phyloP scores from a whole-genome alignment of 2,888 invertebrate species.

The Alviniconcha strummeri region DNA sequence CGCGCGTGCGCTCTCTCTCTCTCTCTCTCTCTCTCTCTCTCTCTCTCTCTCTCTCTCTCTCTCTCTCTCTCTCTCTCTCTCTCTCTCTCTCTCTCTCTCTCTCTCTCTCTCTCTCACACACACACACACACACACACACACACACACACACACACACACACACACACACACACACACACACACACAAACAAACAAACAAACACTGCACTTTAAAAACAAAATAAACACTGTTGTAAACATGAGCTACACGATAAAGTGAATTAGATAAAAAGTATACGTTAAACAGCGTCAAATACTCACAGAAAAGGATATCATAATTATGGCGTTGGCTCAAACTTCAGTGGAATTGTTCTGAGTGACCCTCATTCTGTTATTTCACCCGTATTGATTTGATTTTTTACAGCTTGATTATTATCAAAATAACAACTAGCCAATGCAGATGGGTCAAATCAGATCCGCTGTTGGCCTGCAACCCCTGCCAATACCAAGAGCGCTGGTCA shows the following conservation, averaged over 20 bases:
- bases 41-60: background rate
- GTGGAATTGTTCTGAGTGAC: too few relatives aligned
- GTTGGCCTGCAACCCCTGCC: too few relatives aligned
- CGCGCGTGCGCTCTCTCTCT: background rate
- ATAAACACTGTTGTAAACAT: background rate
- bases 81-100: constrained; percentile 2
- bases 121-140: constrained; percentile 44
- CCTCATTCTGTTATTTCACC: too few relatives aligned
- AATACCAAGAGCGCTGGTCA: too few relatives aligned
- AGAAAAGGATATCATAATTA: background rate
- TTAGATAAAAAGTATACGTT: too few relatives aligned
- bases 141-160: background rate
- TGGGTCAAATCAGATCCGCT: too few relatives aligned
- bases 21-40: background rate
- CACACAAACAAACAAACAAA: background rate
- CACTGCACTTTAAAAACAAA: background rate
- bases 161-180: constrained; percentile 15
- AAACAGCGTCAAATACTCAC: background rate
- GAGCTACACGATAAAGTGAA: too few relatives aligned
- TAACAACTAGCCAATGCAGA: too few relatives aligned
- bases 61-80: background rate
- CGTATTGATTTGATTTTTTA: too few relatives aligned
- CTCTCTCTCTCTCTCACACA: background rate
- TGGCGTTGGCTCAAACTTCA: background rate
- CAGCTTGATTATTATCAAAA: too few relatives aligned